Evolutionary conservation across 2,113 vertebrate genomes (phyloP).

Genomic region (Emydura subglobosa): DNA sequence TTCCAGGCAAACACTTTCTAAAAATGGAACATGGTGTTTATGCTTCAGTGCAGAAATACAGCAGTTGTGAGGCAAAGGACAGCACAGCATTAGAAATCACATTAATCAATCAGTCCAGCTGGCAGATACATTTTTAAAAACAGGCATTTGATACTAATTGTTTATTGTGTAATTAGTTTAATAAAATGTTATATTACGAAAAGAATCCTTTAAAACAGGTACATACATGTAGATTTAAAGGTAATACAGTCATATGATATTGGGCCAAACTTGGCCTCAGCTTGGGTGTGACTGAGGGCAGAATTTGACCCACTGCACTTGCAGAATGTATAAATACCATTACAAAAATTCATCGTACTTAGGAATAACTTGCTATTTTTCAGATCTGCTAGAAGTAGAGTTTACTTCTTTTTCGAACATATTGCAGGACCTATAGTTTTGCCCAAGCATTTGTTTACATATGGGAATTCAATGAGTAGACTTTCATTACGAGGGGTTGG

Average conservation of each 20-base stretch:
- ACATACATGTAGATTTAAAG: neutral
- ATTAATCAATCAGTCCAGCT: neutral
- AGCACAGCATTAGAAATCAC: constrained; percentile 30
- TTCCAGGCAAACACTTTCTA: constrained; percentile 61
- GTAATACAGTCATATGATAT: neutral
- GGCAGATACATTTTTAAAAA: neutral
- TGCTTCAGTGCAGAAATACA: constrained; percentile 7
- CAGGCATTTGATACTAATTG: neutral
- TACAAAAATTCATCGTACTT: neutral
- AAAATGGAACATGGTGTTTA: constrained; percentile 54
- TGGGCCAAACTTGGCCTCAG: neutral
- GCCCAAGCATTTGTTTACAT: neutral
- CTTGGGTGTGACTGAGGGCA: neutral
- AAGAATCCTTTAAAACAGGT: neutral
- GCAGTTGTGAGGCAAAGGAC: constrained; percentile 27
- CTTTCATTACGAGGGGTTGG: neutral
- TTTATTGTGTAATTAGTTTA: neutral
- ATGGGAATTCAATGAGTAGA: neutral
- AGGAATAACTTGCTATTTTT: neutral
- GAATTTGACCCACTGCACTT: neutral
- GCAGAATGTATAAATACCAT: neutral
- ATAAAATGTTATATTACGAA: neutral
- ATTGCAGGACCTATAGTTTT: neutral
- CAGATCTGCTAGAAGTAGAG: neutral
- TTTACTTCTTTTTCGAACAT: neutral